Evolutionary conservation across 2,113 vertebrate species (phyloP).

Genomic region (Dermatemys mawii): DNA sequence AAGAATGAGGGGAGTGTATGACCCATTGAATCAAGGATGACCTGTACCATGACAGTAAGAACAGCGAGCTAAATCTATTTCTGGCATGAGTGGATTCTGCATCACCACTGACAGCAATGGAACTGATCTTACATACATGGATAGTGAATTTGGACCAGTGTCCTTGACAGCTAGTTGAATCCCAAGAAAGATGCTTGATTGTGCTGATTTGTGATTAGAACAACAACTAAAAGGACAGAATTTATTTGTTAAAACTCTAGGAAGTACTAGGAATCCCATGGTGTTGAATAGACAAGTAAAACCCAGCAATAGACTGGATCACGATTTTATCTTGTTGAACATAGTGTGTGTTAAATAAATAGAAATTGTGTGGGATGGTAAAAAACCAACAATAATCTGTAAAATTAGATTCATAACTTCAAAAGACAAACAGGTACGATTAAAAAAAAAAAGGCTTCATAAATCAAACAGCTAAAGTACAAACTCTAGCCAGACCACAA

Average conservation of each 20-base stretch:
- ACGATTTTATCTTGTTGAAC: neutral
- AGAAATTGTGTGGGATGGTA: neutral
- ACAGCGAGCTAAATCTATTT: neutral
- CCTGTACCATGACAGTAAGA: neutral
- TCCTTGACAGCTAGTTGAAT: neutral
- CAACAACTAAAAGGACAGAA: neutral
- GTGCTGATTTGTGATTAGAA: constrained; percentile 13
- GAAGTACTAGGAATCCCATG: neutral
- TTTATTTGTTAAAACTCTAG: neutral
- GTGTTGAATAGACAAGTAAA: constrained; percentile 38
- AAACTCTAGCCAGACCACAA: constrained; percentile 81
- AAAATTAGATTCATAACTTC: constrained; percentile 10
- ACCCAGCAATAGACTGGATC: neutral
- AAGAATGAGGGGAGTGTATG: neutral
- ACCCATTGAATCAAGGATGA: neutral
- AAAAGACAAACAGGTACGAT: neutral
- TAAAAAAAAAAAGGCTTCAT: neutral
- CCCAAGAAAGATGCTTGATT: neutral
- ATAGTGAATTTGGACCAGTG: neutral
- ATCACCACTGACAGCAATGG: neutral
- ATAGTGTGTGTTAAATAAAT: neutral
- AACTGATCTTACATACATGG: neutral
- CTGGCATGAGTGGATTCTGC: neutral
- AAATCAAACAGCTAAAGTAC: constrained; percentile 48
- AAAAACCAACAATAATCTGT: neutral